Percentiles rank a stretch among this genome's conserved stretches.
Conservation (phyloP, 2,113 vertebrate species). For the Marmota monax region DNA sequence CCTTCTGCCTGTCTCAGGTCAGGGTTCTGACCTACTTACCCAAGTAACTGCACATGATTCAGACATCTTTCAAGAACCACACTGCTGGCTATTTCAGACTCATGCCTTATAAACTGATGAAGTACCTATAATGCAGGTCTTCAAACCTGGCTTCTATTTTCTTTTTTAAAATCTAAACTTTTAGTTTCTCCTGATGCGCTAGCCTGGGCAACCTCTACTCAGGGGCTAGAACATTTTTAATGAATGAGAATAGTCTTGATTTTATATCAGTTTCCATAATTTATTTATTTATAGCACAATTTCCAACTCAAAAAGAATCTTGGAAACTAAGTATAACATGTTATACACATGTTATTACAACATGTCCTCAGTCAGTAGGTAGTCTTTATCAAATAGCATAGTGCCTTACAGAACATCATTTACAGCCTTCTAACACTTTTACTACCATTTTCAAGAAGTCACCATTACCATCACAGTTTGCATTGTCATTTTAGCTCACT, state of each 20-base stretch:
- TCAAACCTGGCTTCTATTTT: no score
- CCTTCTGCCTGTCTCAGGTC: no score
- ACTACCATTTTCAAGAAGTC: not conserved
- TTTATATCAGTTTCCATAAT: constrained; percentile 5
- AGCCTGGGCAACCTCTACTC: no score
- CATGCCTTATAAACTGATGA: no score
- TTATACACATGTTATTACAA: not conserved
- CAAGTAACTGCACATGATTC: no score
- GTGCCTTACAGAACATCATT: not conserved
- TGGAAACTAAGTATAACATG: not conserved
- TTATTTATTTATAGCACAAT: not conserved
- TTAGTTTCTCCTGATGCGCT: no score
- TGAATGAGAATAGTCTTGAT: not conserved
- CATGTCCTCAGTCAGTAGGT: no score
- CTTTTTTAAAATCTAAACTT: no score
- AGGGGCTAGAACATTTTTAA: not conserved
- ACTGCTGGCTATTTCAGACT: no score
- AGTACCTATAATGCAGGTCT: no score
- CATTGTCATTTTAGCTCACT: not conserved
- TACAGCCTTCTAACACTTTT: not conserved
- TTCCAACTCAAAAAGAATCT: constrained; percentile 41
- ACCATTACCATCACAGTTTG: not conserved
- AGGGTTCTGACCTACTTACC: no score
- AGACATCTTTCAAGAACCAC: no score
- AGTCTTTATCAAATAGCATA: not conserved